A percentile compares a stretch with the other conserved stretches of the same genome.
These are phyloP conservation scores for Anabacerthia variegaticeps DNA, from an alignment of 2,797 vertebrate species.

Conservation along the genomic window DNA sequence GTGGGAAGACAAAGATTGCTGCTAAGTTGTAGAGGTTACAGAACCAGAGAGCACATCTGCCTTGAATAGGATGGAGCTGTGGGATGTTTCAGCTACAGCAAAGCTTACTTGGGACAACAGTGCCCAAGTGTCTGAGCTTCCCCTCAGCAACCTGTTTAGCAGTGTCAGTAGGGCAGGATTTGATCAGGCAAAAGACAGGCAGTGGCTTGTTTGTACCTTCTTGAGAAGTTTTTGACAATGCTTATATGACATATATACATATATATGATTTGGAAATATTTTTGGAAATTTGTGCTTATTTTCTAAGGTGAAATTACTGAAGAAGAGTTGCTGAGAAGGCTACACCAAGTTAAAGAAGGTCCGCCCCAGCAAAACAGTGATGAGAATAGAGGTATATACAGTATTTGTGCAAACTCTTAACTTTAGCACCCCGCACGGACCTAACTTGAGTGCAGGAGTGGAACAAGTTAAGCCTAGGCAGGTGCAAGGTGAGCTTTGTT, in stretches of 20 bases:
- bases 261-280: slow-evolving; percentile 63
- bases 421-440: slow-evolving; percentile 56
- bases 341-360: slow-evolving; percentile 96
- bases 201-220: slow-evolving; percentile 55
- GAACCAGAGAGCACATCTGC: not conserved
- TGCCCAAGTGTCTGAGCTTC: not conserved
- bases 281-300: slow-evolving; percentile 69
- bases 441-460: slow-evolving; percentile 60
- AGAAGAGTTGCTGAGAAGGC: slow-evolving; percentile 93
- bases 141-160: not conserved
- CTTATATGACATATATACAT: not conserved
- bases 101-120: not conserved
- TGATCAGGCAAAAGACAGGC: not conserved
- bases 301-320: slow-evolving; percentile 94
- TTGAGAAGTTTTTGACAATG: slow-evolving; percentile 45
- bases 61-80: not conserved
- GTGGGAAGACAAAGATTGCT: not conserved
- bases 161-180: slow-evolving; percentile 4
- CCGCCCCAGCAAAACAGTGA: slow-evolving; percentile 86
- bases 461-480: slow-evolving; percentile 66
- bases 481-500: slow-evolving; percentile 56
- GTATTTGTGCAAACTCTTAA: slow-evolving; percentile 61
- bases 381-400: slow-evolving; percentile 86
- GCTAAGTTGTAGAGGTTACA: not conserved
- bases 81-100: slow-evolving; percentile 7